Evolutionary conservation across 2,888 invertebrate genomes (phyloP).

Genomic region (Spatulosminthurus flaviceps): DNA sequence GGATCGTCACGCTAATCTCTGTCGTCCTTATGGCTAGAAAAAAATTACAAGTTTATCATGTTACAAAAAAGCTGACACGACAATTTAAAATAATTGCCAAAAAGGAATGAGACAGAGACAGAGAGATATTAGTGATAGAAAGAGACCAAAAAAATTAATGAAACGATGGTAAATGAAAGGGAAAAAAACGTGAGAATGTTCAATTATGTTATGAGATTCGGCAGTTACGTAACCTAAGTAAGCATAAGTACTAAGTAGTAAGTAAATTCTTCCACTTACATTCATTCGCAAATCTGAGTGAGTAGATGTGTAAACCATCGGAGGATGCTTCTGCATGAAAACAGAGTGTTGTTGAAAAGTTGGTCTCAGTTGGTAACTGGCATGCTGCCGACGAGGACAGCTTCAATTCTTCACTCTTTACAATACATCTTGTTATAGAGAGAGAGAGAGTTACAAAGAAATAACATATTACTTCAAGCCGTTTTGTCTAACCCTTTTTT

Average conservation of each 20-base stretch:
- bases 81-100: conserved; percentile 10
- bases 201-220: not conserved
- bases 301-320: no score
- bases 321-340: not conserved
- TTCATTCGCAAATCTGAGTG: no score
- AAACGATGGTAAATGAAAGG: conserved; percentile 3
- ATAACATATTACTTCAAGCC: not conserved
- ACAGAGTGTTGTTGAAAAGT: not conserved
- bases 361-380: conserved; percentile 1
- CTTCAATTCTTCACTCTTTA: not conserved
- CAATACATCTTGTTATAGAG: conserved; percentile 1
- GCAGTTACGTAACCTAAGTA: not conserved
- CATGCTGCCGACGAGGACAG: conserved; percentile 18
- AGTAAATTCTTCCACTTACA: not conserved
- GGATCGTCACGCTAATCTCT: not conserved
- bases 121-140: no score
- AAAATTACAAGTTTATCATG: not conserved
- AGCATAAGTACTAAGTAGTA: no score
- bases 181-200: not conserved
- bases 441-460: not conserved
- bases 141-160: no score
- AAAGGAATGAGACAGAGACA: not conserved
- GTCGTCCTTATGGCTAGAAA: not conserved
- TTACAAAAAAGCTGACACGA: not conserved
- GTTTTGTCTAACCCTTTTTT: not conserved